A percentile compares a stretch with the other conserved stretches of the same genome.
Conservation (phyloP, 2,113 vertebrate genomes). For the Bujurquina vittata region DNA sequence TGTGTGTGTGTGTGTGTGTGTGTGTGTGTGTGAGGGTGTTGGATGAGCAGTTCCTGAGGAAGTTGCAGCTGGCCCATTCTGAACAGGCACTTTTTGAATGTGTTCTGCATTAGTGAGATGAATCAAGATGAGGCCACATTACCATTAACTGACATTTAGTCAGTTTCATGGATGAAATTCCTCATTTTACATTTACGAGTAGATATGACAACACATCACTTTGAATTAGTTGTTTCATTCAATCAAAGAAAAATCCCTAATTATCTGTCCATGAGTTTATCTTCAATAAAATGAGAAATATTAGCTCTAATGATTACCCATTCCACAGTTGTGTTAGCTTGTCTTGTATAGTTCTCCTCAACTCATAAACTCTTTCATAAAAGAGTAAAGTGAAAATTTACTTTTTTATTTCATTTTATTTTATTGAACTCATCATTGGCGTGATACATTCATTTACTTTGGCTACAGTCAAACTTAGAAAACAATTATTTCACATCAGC, state of each 20-base stretch:
- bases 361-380: not conserved
- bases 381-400: not conserved
- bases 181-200: conserved; percentile 3
- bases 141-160: conserved; percentile 12
- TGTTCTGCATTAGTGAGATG: not conserved
- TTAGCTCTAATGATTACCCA: not conserved
- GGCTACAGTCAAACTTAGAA: not conserved
- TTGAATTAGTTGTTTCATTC: not conserved
- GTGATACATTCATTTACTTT: not conserved
- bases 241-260: not conserved
- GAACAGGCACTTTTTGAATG: not conserved
- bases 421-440: not conserved
- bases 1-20: too few species aligned
- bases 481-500: not conserved
- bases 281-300: not conserved
- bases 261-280: conserved; percentile 1
- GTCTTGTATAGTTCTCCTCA: not conserved
- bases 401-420: not conserved
- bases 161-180: not conserved
- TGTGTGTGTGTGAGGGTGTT: not conserved
- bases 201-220: not conserved
- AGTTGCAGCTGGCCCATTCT: not conserved
- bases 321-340: not conserved
- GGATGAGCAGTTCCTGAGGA: not conserved
- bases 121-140: not conserved